Conservation (phyloP, 2,113 vertebrate species). For the Genyomyrus donnyi region DNA sequence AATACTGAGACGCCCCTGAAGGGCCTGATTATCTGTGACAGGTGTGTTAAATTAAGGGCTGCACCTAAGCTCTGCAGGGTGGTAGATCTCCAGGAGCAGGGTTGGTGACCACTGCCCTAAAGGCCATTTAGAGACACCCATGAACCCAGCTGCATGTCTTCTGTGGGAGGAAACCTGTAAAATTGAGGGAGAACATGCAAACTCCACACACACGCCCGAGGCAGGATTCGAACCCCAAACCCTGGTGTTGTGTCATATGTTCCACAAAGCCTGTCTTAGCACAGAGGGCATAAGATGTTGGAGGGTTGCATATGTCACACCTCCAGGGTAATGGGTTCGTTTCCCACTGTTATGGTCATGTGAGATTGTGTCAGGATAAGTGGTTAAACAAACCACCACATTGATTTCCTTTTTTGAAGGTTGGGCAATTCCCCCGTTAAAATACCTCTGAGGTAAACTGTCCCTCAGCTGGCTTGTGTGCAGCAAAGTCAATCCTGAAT, state of each 20-base stretch:
- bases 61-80: too few relatives aligned
- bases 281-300: background rate
- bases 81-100: too few relatives aligned
- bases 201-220: background rate
- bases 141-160: background rate
- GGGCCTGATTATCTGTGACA: too few relatives aligned
- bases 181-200: background rate
- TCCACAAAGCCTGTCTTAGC: background rate
- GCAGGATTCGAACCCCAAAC: background rate
- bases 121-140: background rate
- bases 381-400: background rate
- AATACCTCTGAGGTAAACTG: background rate
- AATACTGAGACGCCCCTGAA: too few relatives aligned
- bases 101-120: too few relatives aligned
- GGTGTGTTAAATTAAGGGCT: too few relatives aligned
- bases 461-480: background rate
- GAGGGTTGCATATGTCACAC: background rate
- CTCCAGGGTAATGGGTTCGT: background rate
- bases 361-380: background rate
- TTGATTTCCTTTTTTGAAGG: background rate
- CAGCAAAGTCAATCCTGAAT: background rate
- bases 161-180: background rate
- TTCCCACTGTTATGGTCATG: background rate
- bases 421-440: background rate
- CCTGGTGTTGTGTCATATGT: background rate